A percentile compares a stretch with the other conserved stretches of the same genome.
phyloP scores from a whole-genome alignment of 2,888 invertebrate genomes.

The Cryptus armator region DNA sequence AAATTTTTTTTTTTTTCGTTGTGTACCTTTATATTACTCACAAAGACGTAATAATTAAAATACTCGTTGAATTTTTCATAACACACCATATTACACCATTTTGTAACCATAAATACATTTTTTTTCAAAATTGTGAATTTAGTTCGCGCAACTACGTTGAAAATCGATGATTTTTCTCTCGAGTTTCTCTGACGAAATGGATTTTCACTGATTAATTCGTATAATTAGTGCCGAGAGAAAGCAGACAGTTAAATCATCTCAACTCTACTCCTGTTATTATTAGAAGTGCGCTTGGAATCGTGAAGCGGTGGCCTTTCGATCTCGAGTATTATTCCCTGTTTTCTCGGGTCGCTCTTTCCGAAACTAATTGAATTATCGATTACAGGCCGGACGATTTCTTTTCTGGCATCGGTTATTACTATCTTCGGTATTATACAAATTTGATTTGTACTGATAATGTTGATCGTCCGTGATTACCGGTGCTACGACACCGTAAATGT shows the following conservation, averaged over 20 bases:
- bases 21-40: too few relatives aligned
- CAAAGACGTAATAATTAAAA: not conserved
- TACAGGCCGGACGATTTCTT: not conserved
- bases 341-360: not conserved
- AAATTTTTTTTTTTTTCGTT: too few relatives aligned
- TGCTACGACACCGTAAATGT: slow-evolving; percentile 33
- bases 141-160: not conserved
- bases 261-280: slow-evolving; percentile 7
- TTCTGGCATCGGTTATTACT: not conserved
- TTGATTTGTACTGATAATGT: slow-evolving; percentile 25
- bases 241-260: slow-evolving; percentile 17
- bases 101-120: not conserved
- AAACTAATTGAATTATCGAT: slow-evolving; percentile 33
- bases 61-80: not conserved
- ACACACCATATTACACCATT: not conserved
- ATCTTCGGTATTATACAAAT: slow-evolving; percentile 21
- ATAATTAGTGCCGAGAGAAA: slow-evolving; percentile 14
- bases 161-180: not conserved
- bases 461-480: not conserved
- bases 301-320: not conserved
- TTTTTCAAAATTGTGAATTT: not conserved
- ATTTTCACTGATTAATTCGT: slow-evolving; percentile 9
- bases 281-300: not conserved
- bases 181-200: not conserved
- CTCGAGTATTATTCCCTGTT: slow-evolving; percentile 16